Evolutionary conservation across 2,888 invertebrate species (phyloP), one percentile per base, ranked within the genome.

Genomic region (Ectropis crepuscularia): DNA sequence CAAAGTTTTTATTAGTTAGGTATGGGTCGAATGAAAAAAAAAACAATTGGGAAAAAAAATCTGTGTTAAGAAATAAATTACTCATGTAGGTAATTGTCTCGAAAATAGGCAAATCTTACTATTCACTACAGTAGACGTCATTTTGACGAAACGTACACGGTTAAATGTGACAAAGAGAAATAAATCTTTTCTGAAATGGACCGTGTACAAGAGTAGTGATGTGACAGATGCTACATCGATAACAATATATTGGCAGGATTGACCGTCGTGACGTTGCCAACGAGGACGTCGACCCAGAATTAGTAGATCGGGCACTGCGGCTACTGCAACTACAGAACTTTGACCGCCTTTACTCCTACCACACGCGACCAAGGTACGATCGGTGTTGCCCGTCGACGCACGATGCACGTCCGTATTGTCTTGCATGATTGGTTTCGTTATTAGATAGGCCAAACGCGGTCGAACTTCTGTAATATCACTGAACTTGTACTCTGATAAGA

Each of bases 351-450:
- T 94, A 94, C 90, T 90, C 93, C 88, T 93, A 92, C 88, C 93
- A 93, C 89, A 90, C 91, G 77, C 91, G 93, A 87, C 94, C 94
- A 89, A 94, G 94, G 94, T 94, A 93, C 90, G 91, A 89, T 88
- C 88, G 89, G 88, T 89, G 88, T 88, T 82, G 74, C 79, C 79
- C 78, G 71, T 71, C 70, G 80, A 79, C 80, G 80, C 80, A 76
- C 74, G 67, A 74, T 73, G 78, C 78, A 79, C 80, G 73, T 76
- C 77, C 72, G 75, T 80, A 72, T 77, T 74, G 73, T 82, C 60
- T 73, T 79, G 79, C 77, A 76, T 80, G 83, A 82, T 77, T 78
- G 77, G 69, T 67, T 68, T 39, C 47, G 11, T 37, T 69, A 65
- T 66, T 49, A 60, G 61, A 64, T 60, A 51, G 51, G 51, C 41